A percentile compares a stretch with the other conserved stretches of the same genome.
These are phyloP conservation scores for Mayetiola destructor DNA, from an alignment of 2,888 invertebrate species.

Conservation along the genomic window DNA sequence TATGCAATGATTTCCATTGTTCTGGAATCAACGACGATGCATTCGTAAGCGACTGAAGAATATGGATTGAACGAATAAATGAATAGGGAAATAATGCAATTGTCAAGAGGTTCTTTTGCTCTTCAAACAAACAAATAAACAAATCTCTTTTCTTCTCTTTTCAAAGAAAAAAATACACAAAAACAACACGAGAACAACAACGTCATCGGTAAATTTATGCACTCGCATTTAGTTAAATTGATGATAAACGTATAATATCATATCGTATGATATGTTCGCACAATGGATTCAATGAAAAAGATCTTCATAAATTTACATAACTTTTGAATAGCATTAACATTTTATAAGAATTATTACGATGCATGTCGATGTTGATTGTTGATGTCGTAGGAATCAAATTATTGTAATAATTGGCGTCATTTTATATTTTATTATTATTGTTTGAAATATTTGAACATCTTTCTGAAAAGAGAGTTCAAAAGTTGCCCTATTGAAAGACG, in stretches of 20 bases:
- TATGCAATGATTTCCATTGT: constrained; percentile 3
- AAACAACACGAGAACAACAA: neutral
- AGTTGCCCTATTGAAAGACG: too few species aligned
- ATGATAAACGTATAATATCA: constrained; percentile 5
- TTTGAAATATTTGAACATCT: too few species aligned
- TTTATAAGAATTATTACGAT: too few species aligned
- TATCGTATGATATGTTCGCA: too few species aligned
- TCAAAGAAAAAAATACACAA: neutral
- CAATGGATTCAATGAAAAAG: neutral
- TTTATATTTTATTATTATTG: too few species aligned
- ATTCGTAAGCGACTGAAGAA: neutral
- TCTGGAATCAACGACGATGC: neutral
- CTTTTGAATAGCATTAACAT: too few species aligned
- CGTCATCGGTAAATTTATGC: neutral
- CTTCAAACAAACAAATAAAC: neutral
- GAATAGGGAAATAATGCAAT: neutral
- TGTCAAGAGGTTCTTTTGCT: neutral
- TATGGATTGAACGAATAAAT: neutral
- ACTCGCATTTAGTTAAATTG: constrained; percentile 9
- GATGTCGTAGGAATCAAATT: too few species aligned
- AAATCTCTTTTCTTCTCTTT: too few species aligned
- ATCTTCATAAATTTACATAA: too few species aligned
- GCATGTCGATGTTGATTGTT: too few species aligned
- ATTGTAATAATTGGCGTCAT: too few species aligned
- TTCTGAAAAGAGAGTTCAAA: too few species aligned